Conservation (phyloP, 2,797 vertebrate species). For the Chiloscyllium punctatum region DNA sequence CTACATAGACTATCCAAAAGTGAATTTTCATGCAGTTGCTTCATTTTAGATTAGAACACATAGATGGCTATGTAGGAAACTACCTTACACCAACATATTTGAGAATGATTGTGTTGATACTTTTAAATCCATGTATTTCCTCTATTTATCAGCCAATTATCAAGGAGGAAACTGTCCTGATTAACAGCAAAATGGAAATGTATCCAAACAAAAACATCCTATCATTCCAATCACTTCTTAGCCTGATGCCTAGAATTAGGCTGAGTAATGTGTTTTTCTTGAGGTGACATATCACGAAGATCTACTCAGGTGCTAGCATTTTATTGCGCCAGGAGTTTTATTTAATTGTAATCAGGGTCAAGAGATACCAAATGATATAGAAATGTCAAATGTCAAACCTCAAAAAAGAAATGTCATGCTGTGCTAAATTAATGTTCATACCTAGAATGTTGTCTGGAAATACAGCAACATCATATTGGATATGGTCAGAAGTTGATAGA, state of each 20-base stretch:
- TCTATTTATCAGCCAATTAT: neutral
- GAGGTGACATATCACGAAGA: neutral
- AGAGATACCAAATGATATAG: neutral
- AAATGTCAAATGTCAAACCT: neutral
- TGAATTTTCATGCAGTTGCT: neutral
- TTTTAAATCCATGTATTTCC: neutral
- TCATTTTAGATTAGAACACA: neutral
- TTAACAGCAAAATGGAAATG: neutral
- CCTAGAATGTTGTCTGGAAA: neutral
- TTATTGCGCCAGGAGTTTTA: neutral
- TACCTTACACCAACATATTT: neutral
- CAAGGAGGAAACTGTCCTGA: neutral
- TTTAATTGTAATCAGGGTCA: neutral
- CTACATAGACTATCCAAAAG: neutral
- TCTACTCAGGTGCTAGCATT: neutral
- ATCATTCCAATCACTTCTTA: neutral
- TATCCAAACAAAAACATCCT: neutral
- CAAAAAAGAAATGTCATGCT: neutral
- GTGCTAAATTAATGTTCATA: neutral
- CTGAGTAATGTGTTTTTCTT: neutral
- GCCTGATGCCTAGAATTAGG: neutral
- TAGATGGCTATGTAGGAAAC: neutral
- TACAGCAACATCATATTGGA: neutral
- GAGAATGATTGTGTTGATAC: neutral
- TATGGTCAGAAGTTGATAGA: constrained; percentile 20